These are phyloP conservation scores for Spilarctia lutea DNA, from an alignment of 2,888 invertebrate genomes.

Conservation along the genomic window DNA sequence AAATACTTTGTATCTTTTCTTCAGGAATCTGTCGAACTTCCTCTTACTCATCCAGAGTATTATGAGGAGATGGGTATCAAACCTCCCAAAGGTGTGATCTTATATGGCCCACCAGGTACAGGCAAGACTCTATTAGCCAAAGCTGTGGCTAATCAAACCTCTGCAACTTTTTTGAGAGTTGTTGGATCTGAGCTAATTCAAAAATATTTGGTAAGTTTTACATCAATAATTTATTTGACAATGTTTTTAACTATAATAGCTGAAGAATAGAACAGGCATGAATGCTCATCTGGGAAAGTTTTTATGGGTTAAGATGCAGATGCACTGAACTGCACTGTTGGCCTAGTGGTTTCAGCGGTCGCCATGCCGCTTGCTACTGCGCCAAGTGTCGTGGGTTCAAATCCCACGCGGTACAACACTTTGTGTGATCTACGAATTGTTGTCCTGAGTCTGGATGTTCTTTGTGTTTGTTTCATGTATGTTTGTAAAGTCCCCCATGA, in stretches of 20 bases:
- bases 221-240: not conserved
- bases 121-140: constrained; percentile 99
- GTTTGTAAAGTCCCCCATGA: no score
- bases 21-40: constrained; percentile 98
- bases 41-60: constrained; percentile 99
- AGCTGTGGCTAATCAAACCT: constrained; percentile 99
- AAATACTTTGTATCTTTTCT: constrained; percentile 16
- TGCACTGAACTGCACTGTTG: no score
- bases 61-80: constrained; percentile 99
- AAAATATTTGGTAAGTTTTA: constrained; percentile 93
- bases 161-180: constrained; percentile 99
- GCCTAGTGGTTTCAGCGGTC: no score
- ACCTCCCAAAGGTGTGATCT: constrained; percentile 99
- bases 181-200: constrained; percentile 99
- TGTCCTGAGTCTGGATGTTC: no score
- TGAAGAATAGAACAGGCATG: not conserved
- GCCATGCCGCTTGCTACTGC: no score
- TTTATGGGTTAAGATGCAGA: not conserved
- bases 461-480: no score
- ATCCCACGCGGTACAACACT: no score
- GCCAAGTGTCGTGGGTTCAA: no score
- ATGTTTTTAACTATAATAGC: not conserved
- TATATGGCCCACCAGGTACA: constrained; percentile 99
- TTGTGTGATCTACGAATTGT: no score
- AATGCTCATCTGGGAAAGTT: not conserved